Base-by-base conservation (phyloP, 2,113 vertebrate species). In the Microcebus ravelobensis region DNA sequence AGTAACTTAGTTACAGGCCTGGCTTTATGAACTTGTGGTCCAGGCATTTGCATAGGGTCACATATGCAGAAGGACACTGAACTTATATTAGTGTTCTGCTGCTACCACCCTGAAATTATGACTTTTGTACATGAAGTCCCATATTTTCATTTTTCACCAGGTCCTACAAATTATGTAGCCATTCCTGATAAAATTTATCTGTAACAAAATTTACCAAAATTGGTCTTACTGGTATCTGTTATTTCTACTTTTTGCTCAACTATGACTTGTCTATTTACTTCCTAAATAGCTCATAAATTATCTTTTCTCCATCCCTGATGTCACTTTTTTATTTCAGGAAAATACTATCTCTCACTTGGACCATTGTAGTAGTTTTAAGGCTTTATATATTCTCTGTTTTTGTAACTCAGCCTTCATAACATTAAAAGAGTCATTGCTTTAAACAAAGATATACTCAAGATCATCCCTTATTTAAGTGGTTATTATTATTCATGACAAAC, bases 21-120 rank as follows among this genome's bases (percentile, higher is more conserved):
- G 23, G 17, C 15, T 71, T 82, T 20, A 27, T 12, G 20, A 13
- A 12, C 8, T 2, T 88, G 25, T n/a, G 29, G 6, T 36, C 39
- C 27, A 39, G 13, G 25, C 55, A 39, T 20, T 52, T 17, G 6
- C 31, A 14, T 20, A 34, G 15, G 6, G 48, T 9, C 13, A 20
- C n/a, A 18, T n/a, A 10, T 6, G 18, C 0, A 11, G 10, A 67
- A n/a, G 36, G 20, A 11, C 6, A 8, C 15, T 18, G 3, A 3
- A 8, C 29, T 89, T 81, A 29, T 50, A 71, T 94, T 73, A 90
- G 52, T 71, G 4, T 4, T 61, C 17, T 10, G 5, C 9, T 57
- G 5, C 61, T 87, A 29, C 27, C 57, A 8, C 42, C 13, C 48
- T 81, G 45, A 52, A 55, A 70, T 31, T 81, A 48, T 48, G 68